Evolutionary conservation across 2,888 invertebrate genomes (phyloP).

Genomic region (Nephrotoma flavescens): DNA sequence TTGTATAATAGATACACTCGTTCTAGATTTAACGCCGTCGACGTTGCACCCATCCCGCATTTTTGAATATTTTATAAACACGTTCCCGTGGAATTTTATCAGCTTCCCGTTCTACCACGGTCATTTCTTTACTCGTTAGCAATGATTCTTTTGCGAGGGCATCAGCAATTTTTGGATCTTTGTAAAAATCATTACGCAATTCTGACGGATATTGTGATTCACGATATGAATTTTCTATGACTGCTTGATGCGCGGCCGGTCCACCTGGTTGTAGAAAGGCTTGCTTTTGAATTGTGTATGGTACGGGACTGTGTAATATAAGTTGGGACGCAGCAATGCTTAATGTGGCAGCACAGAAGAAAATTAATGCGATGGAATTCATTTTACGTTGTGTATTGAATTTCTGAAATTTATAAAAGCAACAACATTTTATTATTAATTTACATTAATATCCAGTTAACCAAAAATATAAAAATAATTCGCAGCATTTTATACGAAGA

Average conservation of each 20-base stretch:
- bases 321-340: neutral
- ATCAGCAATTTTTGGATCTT: slow-evolving; percentile 56
- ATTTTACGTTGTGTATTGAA: neutral
- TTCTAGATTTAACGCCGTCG: neutral
- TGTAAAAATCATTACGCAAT: slow-evolving; percentile 52
- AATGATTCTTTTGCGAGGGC: slow-evolving; percentile 65
- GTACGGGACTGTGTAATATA: neutral
- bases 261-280: slow-evolving; percentile 16
- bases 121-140: slow-evolving; percentile 62
- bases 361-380: neutral
- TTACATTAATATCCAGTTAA: neutral
- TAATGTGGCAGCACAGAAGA: neutral
- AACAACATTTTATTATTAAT: neutral
- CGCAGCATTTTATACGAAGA: neutral
- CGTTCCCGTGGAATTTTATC: slow-evolving; percentile 65
- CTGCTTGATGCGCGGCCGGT: slow-evolving; percentile 49
- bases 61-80: slow-evolving; percentile 58
- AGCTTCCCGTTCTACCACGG: slow-evolving; percentile 61
- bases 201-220: slow-evolving; percentile 59
- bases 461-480: neutral
- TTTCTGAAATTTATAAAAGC: neutral
- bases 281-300: slow-evolving; percentile 1
- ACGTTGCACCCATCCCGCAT: slow-evolving; percentile 44
- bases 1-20: neutral
- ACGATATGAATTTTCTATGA: slow-evolving; percentile 52